Evolutionary conservation across 1,140 invertebrate species (phyloP), one percentile per base, ranked within the genome.

Genomic region (Heliconius melpomene): DNA sequence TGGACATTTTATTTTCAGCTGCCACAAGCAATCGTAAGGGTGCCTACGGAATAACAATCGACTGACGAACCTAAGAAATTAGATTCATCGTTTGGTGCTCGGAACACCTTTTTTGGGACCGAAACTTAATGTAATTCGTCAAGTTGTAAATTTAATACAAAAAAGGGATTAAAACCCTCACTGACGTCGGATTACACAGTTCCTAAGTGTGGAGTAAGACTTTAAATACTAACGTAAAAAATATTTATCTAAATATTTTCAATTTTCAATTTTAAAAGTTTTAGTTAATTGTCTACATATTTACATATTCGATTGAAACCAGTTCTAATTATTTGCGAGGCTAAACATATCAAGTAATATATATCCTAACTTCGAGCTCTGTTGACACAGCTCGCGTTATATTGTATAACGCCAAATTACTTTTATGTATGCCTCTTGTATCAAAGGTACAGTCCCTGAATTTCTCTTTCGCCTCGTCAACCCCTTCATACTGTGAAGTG

Each of bases 31-130:
- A 79, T 79, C 54, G 66, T 29, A 40, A 57, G 16, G 23, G 46
- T 71, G 23, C 26, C 36, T 75, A 11, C 26, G 18, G 78, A 79
- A 79, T 74, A 79, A 79, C 57, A 79, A 79, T 70, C 36, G 57
- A 38, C 70, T 79, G 40, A 72, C 38, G 36, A 73, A 50, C 54
- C 54, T 74, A 66, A 79, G 54, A 79, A 74, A 79, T 75, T 79
- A 74, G 78, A 70, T 79, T 66, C 78, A 26, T 23, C 70, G 70
- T 40, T 72, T 79, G 72, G 72, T 60, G 54, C 29, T 74, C 57
- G 18, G 23, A 38, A 32, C 40, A 54, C 72, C 16, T n/a, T 72
- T 46, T 74, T 79, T 36, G 73, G 72, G 57, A 38, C 78, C 57
- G 54, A 46, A 11, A 29, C 20, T 57, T 79, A 79, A 79, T 79